Base-by-base conservation (phyloP, 2,797 vertebrate species). In the Huso huso region DNA sequence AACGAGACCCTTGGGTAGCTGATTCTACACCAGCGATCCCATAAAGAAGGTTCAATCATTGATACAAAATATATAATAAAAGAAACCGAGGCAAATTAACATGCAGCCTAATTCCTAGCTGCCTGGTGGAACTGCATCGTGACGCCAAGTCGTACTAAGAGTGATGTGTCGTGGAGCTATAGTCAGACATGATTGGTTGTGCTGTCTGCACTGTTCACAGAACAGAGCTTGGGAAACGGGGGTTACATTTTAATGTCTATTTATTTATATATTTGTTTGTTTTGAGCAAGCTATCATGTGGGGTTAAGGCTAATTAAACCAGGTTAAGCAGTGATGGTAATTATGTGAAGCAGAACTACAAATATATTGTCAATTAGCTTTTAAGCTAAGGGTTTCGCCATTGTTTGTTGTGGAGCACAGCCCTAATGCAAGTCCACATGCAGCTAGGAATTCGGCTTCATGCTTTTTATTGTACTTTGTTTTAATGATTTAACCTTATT, bases 181-280 rank as follows among this genome's bases (percentile, higher is more conserved):
- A 88, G 86, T 89, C 88, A 88, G 89, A 89, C 84, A 87, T 89
- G 86, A 90, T 87, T 81, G 84, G 87, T 87, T 81, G 74, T 74
- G 74, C 81, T 84, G 86, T 87, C 86, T 81, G 74, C 69, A 63
- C 76, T 76, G n/a, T 49, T 10, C 53, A 55, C 53, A 10, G n/a
- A n/a, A 55, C 10, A 55, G 53, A 55, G 37, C 37, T 4, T 10
- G 53, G 53, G 53, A 55, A 55, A 55, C 3, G 6, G 53, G n/a
- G 12, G 12, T 9, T 55, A 55, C 52, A 55, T 10, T 55, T 55
- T 55, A 55, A n/a, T 55, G 9, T 55, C n/a, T 10, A 55, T 55
- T 55, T 55, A 55, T 9, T 55, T 8, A 9, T 8, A 2, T 53
- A 53, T 55, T 37, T 37, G 37, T 37, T 37, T 37, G 37, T 37